These are phyloP conservation scores for Neoniphon sammara DNA, from an alignment of 2,797 vertebrate species.

Conservation along the genomic window DNA sequence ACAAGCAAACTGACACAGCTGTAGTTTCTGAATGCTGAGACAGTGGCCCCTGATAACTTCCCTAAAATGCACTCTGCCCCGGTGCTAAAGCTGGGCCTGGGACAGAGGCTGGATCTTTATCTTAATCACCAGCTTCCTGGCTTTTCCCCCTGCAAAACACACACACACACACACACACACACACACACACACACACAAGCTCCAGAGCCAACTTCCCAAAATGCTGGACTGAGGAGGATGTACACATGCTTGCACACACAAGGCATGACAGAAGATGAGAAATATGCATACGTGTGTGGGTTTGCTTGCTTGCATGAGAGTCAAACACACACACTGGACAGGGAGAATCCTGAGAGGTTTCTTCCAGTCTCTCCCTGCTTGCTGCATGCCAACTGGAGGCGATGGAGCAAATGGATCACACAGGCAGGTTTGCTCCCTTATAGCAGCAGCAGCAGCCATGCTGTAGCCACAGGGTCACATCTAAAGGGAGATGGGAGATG, in stretches of 20 bases:
- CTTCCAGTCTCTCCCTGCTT: constrained; percentile 57
- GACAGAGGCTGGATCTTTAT: constrained; percentile 60
- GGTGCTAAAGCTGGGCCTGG: constrained; percentile 11
- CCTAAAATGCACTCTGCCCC: constrained; percentile 46
- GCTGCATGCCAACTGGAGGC: constrained; percentile 51
- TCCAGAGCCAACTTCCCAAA: constrained; percentile 25
- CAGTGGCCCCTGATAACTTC: constrained; percentile 41
- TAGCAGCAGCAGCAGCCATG: constrained; percentile 26
- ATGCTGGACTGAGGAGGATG: neutral
- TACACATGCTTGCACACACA: constrained; percentile 9
- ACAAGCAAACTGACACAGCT: constrained; percentile 41
- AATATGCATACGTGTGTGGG: constrained; percentile 22
- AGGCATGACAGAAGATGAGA: constrained; percentile 31
- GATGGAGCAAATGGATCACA: constrained; percentile 58
- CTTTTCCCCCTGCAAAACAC: constrained; percentile 26
- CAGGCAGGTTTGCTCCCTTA: constrained; percentile 40
- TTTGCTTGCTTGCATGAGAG: constrained; percentile 37
- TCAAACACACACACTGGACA: constrained; percentile 17
- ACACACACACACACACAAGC: constrained; percentile 15
- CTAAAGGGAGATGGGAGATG: constrained; percentile 27
- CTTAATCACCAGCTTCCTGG: constrained; percentile 68
- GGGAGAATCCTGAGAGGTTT: constrained; percentile 60
- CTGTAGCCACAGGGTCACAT: constrained; percentile 45
- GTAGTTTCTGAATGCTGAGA: constrained; percentile 45
- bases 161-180: constrained; percentile 1